Evolutionary conservation across 2,888 invertebrate species (phyloP), one percentile per base, ranked within the genome.

Genomic region (Geophilus truncorum): DNA sequence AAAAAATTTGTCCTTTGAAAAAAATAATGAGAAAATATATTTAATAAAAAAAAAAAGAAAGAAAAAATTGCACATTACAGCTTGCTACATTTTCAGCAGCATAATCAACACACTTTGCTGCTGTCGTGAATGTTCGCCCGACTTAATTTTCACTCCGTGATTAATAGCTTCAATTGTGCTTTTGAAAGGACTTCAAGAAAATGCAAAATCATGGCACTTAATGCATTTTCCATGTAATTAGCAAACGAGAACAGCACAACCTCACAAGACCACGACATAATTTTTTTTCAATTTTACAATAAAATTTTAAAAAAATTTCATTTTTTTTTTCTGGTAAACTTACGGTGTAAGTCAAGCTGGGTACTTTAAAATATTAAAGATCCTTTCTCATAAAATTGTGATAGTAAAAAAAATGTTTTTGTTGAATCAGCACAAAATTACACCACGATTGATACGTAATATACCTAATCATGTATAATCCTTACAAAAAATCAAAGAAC

Each of bases 1-100:
- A 96, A 81, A 97, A 88, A 82, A 97, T 94, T 83, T 95, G 90
- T 79, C 89, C 90, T 90, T 82, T 23, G 81, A 82, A 15, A 79
- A 25, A 77, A 18, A 45, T 18, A 77, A 34, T n/a, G 36, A 15
- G 10, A 18, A 15, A 81, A 77, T 30, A 1, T 40, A 30, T 62
- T 80, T 23, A 80, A 23, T 21, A 79, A 32, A 80, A 36, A 77
- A 79, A 70, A 9, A 34, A 62, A 77, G 10, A 78, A 79, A 2
- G 70, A 5, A 81, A 78, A 36, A 23, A 79, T 36, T 32, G 62
- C 57, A 78, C 45, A 76, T 76, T 76, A 32, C 30, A 76, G 28
- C 76, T 76, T 34, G 34, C 76, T 76, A 34, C 76, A 76, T 76
- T 76, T 76, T 32, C 76, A 76, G 30, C 76, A 76, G 32, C 57